Percentiles rank a stretch among this genome's conserved stretches.
These are phyloP conservation scores for Epizoanthus fatuus DNA, from an alignment of 92 coral and sea anemone genomes.

Conservation along the genomic window DNA sequence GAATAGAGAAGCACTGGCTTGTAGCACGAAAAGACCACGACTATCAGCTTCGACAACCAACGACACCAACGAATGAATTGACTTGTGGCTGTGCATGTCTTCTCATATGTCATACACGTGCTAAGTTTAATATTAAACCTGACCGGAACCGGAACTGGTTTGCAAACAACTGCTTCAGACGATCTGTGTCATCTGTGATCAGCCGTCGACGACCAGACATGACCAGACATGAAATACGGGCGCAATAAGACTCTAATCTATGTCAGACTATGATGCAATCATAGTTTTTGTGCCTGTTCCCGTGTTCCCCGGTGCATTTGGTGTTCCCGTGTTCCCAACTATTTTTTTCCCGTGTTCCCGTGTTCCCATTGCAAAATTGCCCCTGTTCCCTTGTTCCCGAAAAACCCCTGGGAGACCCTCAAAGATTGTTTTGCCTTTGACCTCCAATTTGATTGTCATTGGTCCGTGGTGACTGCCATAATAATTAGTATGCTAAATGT, in stretches of 20 bases:
- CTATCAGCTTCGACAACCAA: constrained; percentile 13
- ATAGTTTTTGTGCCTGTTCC: constrained; percentile 8
- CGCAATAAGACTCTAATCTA: constrained; percentile 18
- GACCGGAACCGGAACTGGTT: constrained; percentile 21
- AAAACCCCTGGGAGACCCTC: constrained; percentile 9
- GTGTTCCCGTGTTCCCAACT: constrained; percentile 21
- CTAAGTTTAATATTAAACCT: constrained; percentile 20
- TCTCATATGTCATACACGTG: constrained; percentile 16
- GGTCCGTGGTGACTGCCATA: no score
- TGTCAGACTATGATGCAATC: constrained; percentile 15
- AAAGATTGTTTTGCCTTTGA: no score
- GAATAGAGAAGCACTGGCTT: not conserved
- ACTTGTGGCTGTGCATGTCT: constrained; percentile 10
- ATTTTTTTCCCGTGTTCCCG: constrained; percentile 14
- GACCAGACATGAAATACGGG: constrained; percentile 18
- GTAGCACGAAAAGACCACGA: not conserved
- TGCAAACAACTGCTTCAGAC: constrained; percentile 26
- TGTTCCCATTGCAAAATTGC: constrained; percentile 33
- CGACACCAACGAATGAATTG: constrained; percentile 18
- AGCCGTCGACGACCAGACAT: not conserved
- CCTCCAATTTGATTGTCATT: not conserved
- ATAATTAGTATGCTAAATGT: no score
- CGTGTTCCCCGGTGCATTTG: constrained; percentile 23
- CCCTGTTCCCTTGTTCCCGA: constrained; percentile 12
- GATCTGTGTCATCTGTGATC: not conserved